Evolutionary conservation across 2,888 invertebrate species (phyloP), one percentile per base, ranked within the genome.

Genomic region (Miltochrista miniata): DNA sequence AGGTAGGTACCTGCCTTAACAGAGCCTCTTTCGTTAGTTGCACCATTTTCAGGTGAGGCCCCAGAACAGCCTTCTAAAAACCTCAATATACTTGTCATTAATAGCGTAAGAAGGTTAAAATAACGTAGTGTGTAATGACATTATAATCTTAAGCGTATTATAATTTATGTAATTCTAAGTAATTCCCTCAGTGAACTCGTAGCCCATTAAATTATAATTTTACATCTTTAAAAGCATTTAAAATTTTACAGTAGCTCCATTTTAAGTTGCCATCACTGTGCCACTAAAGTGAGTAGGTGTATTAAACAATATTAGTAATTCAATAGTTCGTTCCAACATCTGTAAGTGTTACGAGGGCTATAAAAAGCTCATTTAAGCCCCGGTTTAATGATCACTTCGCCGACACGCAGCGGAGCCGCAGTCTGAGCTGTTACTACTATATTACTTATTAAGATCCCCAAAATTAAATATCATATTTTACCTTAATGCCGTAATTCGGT

Each of bases 381-480:
- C 70, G 59, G 68, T 81, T 85, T 87, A 85, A 86, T 83, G 81
- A 81, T 75, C 72, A 68, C 76, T 72, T 72, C 70, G 61, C 68
- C 72, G 64, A 71, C 74, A 75, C 76, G 72, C 66, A 62, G 65
- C 57, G 59, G 65, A 66, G 56, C 71, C 67, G 56, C 72, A 58
- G 51, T 70, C 71, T 64, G 61, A 72, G 68, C 72, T 70, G 71
- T 60, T 54, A 54, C 71, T 62, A 61, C 66, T 72, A 61, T 66
- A 76, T 76, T 75, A 78, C 73, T 69, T 75, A 78, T 74, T 69
- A 77, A 72, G 70, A 72, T 71, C 63, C 18, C 70, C 64, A 59
- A 79, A 77, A 81, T 83, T 80, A 81, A 81, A 83, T 81, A 78
- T 77, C 75, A 84, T 85, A 85, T 72, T 87, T 85, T 79, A 83